These are phyloP conservation scores for Sylvia atricapilla DNA, from an alignment of 2,113 vertebrate species.

Conservation along the genomic window DNA sequence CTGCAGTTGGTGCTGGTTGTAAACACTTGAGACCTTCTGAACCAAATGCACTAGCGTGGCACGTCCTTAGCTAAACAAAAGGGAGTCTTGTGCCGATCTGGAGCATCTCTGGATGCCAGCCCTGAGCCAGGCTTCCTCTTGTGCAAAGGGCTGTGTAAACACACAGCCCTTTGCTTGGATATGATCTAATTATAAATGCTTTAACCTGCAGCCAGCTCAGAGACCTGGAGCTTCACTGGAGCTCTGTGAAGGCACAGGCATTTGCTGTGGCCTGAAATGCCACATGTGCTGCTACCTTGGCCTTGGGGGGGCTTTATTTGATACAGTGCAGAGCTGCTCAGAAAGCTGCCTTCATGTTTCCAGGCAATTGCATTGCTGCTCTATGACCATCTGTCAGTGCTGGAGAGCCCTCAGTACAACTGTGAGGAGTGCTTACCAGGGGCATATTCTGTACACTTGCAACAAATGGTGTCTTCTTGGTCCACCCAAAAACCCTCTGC, in stretches of 20 bases:
- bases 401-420: neutral
- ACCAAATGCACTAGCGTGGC: neutral
- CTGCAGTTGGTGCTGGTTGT: neutral
- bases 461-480: neutral
- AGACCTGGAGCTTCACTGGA: neutral
- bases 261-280: neutral
- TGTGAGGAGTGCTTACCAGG: neutral
- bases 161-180: neutral
- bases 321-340: neutral
- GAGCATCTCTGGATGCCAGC: neutral
- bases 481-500: neutral
- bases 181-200: neutral
- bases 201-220: neutral
- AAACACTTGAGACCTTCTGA: slow-evolving; percentile 50
- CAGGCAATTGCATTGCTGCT: neutral
- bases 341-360: neutral
- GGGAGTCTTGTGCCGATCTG: neutral
- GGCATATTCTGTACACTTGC: neutral
- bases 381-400: neutral
- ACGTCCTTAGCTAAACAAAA: slow-evolving; percentile 5
- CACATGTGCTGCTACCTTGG: neutral
- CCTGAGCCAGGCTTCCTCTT: neutral
- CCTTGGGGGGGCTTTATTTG: neutral
- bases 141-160: neutral
- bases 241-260: neutral